Base-by-base conservation (phyloP, 2,888 invertebrate genomes). In the Terebella lapidaria region DNA sequence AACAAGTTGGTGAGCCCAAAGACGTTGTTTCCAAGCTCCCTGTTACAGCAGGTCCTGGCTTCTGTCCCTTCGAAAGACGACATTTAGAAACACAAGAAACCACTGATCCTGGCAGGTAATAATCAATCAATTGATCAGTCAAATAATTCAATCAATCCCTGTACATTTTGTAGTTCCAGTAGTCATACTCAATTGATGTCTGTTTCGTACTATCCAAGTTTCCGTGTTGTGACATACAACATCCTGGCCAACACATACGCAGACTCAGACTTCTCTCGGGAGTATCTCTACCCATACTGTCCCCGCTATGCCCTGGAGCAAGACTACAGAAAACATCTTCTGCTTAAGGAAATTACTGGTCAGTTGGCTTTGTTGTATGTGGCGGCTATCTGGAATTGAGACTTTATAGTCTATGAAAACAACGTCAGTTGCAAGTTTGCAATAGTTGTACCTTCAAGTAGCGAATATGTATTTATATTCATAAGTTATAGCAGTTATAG, bases 211-310 rank as follows among this genome's bases (percentile, higher is more conserved):
- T 53, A 15, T 28, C 22, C 22, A 70, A 80, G 81, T 72, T 87
- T 92, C 72, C 85, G 96, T 54, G 86, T 94, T 62, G 86, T 92
- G 2, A 86, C 88, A 0, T 96, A 96, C 76, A 96, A 96, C 77
- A 87, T 95, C 70, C 82, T 97, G 69, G 95, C 96, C 2, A 91
- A 94, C 82, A 80, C 90, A 27, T 97, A 95, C 80, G 89, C 93
- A 63, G 91, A 93, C 77, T 89, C 92, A 0, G 91, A 91, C 64
- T 86, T 85, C 74, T 87, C 90, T 0, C 84, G 89, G 72, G 85
- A 84, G 56, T 84, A 85, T 56, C 83, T 95, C 1, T 90, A 89
- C 81, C 88, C 90, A 0, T 91, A 94, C 73, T 95, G 95, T 75
- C 89, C 92, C 5, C 82, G 87, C 1, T 87, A 90, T 81, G 91